Base-by-base conservation (phyloP, 2,797 vertebrate species). In the Mionectes olivaceus region DNA sequence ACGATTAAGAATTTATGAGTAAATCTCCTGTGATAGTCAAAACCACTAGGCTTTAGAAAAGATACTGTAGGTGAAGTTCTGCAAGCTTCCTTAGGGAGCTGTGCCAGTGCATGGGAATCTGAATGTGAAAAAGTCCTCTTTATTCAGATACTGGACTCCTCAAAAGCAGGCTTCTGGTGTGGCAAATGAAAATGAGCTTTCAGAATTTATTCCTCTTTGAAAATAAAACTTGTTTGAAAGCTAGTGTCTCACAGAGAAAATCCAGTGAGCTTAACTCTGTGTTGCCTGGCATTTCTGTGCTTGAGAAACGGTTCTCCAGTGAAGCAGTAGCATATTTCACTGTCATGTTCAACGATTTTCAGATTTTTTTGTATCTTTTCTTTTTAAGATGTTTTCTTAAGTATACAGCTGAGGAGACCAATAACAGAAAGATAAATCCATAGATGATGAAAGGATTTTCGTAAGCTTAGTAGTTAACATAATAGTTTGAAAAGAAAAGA, bases 401-500 rank as follows among this genome's bases (percentile, higher is more conserved):
- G 93, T 91, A 53, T 94, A 59, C 43, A 93, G 14, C 91, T 83
- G 73, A 96, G 80, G 79, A 94, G 89, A 90, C 56, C 88, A 92
- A 33, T 85, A 92, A 94, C 79, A 92, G 94, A 96, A 96, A 95
- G 88, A 95, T 89, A 96, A 95, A 96, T 87, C 71, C 78, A 78
- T 49, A 91, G 87, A 78, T 92, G 81, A 95, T 97, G 87, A 98
- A 97, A 96, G 93, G 46, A 79, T 94, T 94, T 96, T 95, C 63
- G 64, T 90, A 52, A 94, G 91, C 95, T 97, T 95, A 95, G 88
- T 93, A 89, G 77, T 93, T 91, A 95, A 70, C 95, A 93, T 95
- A 97, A 97, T 95, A 94, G 95, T 96, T 96, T 87, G 74, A 96
- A 96, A 97, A 97, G 79, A 91, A 93, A 79, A 87, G 83, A 97